Evolutionary conservation across 37 sponge, comb jelly and placozoan species (phyloP), one percentile per base, ranked within the genome.

Genomic region (Aplysina aerophoba): DNA sequence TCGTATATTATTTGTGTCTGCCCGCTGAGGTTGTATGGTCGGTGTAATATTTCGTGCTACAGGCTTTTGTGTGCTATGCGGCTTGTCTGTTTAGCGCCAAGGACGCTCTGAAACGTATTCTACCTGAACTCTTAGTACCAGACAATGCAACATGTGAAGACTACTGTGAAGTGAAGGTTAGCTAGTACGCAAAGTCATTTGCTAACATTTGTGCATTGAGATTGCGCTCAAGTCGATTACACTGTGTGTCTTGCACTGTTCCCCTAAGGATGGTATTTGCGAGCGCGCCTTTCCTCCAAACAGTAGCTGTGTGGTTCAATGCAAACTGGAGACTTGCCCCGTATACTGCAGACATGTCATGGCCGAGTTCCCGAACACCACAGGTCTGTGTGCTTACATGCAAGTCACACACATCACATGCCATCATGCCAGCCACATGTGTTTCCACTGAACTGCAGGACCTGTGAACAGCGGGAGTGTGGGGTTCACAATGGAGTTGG

Each of bases 51-150:
- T n/a, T n/a, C n/a, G n/a, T n/a, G 50, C 50, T 71, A 5, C 36
- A 75, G 78, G 78, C 78, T 75, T 75, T 75, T 38, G 78, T 75
- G 37, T 75, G 78, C 78, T 75, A 75, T 41, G 5, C 78, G 1
- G 53, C 78, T 50, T 75, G 78, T 11, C 78, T 75, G 44, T 75
- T 75, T 22, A 17, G 16, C 4, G 28, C 28, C 28, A 27, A 62
- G 64, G 27, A 28, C 28, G 12, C 28, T 4, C 78, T 53, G 78
- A 36, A 40, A 75, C 37, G 21, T 39, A 54, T 75, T 40, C 25
- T 53, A 25, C 22, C 50, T 3, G 78, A 40, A 41, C 11, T 19
- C 11, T 3, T 12, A 22, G 37, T 19, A 41, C 4, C 71, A 69
- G 27, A 16, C 71, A 69, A 69, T 30, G 31, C 27, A 31, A 69